Percentiles rank a stretch among this genome's conserved stretches.
Conservation (phyloP, 1,140 invertebrate species). For the Trichomalopsis sarcophagae region DNA sequence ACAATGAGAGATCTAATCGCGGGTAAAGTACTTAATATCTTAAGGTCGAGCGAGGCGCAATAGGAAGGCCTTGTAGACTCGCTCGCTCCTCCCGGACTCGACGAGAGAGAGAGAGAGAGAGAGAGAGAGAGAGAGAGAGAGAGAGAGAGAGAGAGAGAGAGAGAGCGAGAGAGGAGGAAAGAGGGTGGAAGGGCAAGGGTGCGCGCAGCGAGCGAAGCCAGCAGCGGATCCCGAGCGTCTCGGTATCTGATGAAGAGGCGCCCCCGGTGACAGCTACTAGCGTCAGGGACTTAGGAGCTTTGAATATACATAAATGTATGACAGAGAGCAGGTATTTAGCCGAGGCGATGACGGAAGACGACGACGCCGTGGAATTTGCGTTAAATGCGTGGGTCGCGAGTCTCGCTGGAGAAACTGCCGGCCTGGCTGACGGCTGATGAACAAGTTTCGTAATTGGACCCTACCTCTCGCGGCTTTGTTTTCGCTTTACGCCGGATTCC, state of each 20-base stretch:
- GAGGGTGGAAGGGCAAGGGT: slow-evolving; percentile 55
- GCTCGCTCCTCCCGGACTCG: slow-evolving; percentile 51
- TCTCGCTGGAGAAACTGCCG: neutral
- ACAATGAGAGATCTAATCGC: slow-evolving; percentile 77
- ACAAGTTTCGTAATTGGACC: slow-evolving; percentile 51
- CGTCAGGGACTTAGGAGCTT: slow-evolving; percentile 56
- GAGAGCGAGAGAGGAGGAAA: slow-evolving; percentile 52
- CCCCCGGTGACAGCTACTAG: slow-evolving; percentile 66
- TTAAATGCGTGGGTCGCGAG: slow-evolving; percentile 18
- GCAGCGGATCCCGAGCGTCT: slow-evolving; percentile 62
- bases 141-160: slow-evolving; percentile 50
- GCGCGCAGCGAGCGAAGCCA: slow-evolving; percentile 46
- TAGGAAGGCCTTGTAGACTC: slow-evolving; percentile 58
- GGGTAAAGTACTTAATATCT: slow-evolving; percentile 76
- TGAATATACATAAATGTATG: slow-evolving; percentile 50
- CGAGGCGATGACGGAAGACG: slow-evolving; percentile 44
- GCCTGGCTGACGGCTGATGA: slow-evolving; percentile 30
- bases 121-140: slow-evolving; percentile 51
- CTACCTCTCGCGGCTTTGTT: slow-evolving; percentile 41
- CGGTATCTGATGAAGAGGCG: slow-evolving; percentile 70
- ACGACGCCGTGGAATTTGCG: slow-evolving; percentile 32
- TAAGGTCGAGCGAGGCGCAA: slow-evolving; percentile 68
- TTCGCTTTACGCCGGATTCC: slow-evolving; percentile 15
- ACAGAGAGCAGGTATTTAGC: slow-evolving; percentile 41
- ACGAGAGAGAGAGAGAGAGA: slow-evolving; percentile 54